These are phyloP conservation scores for Craseonycteris thonglongyai DNA, from an alignment of 2,113 vertebrate genomes.

Conservation along the genomic window DNA sequence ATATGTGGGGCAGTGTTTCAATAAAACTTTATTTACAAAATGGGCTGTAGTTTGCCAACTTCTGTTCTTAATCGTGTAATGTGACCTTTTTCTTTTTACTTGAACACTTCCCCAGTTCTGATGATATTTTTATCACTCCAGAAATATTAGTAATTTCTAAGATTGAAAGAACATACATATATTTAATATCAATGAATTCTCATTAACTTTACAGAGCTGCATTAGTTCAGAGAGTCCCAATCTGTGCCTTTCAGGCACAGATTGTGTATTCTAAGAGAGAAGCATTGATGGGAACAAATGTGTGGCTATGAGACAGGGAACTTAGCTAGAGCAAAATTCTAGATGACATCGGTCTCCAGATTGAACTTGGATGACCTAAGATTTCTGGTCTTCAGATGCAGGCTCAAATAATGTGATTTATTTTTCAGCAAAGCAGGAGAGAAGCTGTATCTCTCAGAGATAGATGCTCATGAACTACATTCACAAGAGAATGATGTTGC, in stretches of 20 bases:
- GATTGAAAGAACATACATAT: background rate
- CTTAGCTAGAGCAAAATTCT: background rate
- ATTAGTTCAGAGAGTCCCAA: background rate
- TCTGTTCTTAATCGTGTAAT: background rate
- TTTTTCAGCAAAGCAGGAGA: background rate
- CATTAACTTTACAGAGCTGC: background rate
- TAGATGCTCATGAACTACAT: background rate
- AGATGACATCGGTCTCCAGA: background rate
- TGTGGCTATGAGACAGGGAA: background rate
- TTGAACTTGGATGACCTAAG: background rate
- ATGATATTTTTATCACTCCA: background rate
- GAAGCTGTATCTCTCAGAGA: background rate
- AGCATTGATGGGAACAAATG: background rate
- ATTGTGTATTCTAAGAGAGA: background rate
- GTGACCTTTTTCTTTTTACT: background rate
- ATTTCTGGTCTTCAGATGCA: background rate
- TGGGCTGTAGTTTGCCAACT: background rate
- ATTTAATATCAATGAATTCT: background rate
- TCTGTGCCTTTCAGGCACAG: background rate
- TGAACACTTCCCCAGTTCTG: background rate
- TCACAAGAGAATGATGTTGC: background rate
- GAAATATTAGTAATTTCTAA: background rate
- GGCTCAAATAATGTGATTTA: background rate
- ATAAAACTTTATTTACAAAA: background rate
- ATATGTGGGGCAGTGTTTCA: background rate